Conservation (phyloP, 2,113 vertebrate genomes). For the Oenanthe melanoleuca region DNA sequence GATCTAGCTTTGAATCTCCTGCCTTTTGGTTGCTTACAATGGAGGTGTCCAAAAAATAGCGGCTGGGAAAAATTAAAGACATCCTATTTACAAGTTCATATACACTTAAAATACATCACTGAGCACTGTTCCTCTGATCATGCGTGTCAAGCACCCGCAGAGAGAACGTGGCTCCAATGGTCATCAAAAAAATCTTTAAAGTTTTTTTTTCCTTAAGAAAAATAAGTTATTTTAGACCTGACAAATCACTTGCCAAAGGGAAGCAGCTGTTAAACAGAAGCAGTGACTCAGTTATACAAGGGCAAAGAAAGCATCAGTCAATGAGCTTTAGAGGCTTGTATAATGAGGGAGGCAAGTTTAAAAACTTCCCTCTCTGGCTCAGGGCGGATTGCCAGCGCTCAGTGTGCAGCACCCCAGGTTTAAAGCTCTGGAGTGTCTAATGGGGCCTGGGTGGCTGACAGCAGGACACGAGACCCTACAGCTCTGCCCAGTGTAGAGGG, state of each 20-base stretch:
- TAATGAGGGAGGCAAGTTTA: slow-evolving; percentile 1
- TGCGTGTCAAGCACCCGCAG: fast-evolving
- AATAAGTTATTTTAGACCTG: slow-evolving; percentile 60
- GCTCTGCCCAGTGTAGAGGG: background rate
- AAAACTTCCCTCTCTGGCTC: background rate
- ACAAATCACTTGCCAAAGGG: slow-evolving; percentile 47
- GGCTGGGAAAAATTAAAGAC: background rate
- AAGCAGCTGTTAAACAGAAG: slow-evolving; percentile 64
- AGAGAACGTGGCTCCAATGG: background rate
- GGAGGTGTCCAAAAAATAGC: background rate
- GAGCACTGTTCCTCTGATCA: background rate
- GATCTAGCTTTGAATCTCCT: background rate
- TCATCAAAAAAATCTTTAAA: slow-evolving; percentile 4
- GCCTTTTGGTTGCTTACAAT: background rate
- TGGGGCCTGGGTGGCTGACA: fast-evolving
- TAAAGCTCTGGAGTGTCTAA: background rate
- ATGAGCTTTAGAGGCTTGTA: slow-evolving; percentile 22
- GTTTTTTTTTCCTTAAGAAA: slow-evolving; percentile 43
- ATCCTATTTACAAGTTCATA: slow-evolving; percentile 48
- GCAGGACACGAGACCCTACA: background rate
- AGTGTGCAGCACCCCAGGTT: background rate
- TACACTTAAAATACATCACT: background rate
- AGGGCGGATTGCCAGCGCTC: background rate
- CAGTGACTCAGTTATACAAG: slow-evolving; percentile 38
- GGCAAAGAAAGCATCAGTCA: slow-evolving; percentile 21